phyloP scores from a whole-genome alignment of 2,888 invertebrate genomes.

The Liopterus haemorrhoidalis region DNA sequence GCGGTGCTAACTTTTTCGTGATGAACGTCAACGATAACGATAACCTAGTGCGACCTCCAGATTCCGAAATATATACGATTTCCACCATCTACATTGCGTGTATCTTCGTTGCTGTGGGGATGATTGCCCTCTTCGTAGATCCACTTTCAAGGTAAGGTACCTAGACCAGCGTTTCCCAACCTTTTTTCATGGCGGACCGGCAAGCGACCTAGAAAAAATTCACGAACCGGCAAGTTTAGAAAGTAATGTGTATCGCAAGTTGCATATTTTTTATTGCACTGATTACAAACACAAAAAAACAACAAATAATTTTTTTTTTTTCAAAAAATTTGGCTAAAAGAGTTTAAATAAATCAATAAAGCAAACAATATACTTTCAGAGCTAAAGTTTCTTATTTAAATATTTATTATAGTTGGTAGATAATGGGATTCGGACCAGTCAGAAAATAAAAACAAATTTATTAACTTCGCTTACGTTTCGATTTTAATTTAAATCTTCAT shows the following conservation, averaged over 20 bases:
- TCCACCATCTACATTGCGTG: constrained; percentile 84
- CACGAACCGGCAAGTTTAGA: not conserved
- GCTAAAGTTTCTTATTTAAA: too few species aligned
- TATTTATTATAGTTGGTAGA: too few species aligned
- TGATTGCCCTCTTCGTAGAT: constrained; percentile 84
- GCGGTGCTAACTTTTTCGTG: constrained; percentile 80
- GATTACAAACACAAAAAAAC: too few species aligned
- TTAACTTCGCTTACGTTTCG: too few species aligned
- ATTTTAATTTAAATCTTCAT: too few species aligned
- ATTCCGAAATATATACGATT: constrained; percentile 81
- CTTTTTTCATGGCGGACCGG: not conserved
- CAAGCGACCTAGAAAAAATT: not conserved
- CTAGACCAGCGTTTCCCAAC: not conserved
- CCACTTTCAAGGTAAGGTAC: constrained; percentile 71
- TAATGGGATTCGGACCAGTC: too few species aligned
- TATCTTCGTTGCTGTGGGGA: constrained; percentile 75
- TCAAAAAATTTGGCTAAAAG: too few species aligned
- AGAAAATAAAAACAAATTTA: too few species aligned
- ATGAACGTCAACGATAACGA: constrained; percentile 64
- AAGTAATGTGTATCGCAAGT: not conserved
- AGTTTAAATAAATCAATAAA: too few species aligned
- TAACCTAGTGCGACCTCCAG: constrained; percentile 73
- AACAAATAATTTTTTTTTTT: too few species aligned
- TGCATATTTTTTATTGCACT: too few species aligned
- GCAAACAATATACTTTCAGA: too few species aligned